Conservation (phyloP, 37 sponge, comb jelly and placozoan species). For the Cliona cf. orientalis region DNA sequence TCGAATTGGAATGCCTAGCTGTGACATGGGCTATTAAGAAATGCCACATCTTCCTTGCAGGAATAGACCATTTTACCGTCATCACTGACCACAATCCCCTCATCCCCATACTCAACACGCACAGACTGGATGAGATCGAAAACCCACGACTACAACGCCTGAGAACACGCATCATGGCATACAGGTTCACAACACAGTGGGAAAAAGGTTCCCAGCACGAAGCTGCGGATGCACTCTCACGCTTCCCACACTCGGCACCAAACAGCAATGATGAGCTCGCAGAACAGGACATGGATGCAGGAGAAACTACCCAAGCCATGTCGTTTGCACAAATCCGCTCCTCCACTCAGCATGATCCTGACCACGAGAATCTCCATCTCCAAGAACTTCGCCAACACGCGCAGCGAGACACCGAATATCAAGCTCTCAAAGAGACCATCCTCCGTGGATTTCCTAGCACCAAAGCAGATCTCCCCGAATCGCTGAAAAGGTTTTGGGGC, state of each 20-base stretch:
- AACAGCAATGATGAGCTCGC: neutral
- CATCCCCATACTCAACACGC: slow-evolving; percentile 50
- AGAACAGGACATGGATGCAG: neutral
- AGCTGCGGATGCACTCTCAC: slow-evolving; percentile 22
- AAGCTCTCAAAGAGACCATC: neutral
- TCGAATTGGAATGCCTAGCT: neutral
- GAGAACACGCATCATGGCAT: slow-evolving; percentile 4
- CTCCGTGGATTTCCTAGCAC: neutral
- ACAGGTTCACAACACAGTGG: slow-evolving; percentile 6
- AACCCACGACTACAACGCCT: slow-evolving; percentile 35
- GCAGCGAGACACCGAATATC: slow-evolving; percentile 3
- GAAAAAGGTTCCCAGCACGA: neutral
- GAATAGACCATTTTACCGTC: neutral
- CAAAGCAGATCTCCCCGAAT: neutral
- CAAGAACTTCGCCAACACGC: slow-evolving; percentile 12
- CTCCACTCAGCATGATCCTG: neutral
- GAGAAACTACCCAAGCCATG: neutral
- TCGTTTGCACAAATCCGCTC: neutral
- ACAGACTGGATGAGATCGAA: slow-evolving; percentile 32
- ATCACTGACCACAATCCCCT: slow-evolving; percentile 39
- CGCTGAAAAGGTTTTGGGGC: neutral
- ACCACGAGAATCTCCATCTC: neutral
- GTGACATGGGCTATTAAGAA: neutral
- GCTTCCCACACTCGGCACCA: neutral
- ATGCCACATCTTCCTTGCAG: slow-evolving; percentile 17